Evolutionary conservation across 92 coral and sea anemone species (phyloP).

Genomic region (Phenganax subtilis): DNA sequence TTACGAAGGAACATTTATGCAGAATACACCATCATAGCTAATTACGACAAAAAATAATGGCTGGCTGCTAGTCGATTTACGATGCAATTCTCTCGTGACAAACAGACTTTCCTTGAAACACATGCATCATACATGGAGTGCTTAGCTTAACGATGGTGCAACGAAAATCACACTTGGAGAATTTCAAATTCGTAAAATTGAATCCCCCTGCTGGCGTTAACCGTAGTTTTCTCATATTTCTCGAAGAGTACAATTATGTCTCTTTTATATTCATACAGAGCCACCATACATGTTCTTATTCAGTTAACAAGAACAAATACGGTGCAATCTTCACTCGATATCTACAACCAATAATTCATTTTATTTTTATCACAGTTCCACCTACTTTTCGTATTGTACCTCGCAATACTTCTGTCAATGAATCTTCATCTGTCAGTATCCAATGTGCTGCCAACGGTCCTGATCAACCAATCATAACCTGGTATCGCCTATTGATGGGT

Average conservation of each 20-base stretch:
- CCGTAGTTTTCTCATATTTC: too few species aligned
- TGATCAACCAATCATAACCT: conserved; percentile 67
- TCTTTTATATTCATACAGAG: too few species aligned
- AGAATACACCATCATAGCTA: not conserved
- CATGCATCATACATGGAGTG: too few species aligned
- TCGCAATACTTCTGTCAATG: conserved; percentile 57
- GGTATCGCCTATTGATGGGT: conserved; percentile 47
- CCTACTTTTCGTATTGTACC: conserved; percentile 59
- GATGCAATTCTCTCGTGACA: too few species aligned
- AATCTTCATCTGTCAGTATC: conserved; percentile 51
- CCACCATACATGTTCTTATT: not conserved
- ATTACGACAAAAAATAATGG: not conserved
- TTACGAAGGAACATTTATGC: not conserved
- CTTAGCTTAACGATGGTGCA: too few species aligned
- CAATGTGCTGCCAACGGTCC: conserved; percentile 69
- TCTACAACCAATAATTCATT: not conserved
- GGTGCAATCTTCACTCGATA: not conserved
- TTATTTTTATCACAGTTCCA: conserved; percentile 48
- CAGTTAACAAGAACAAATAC: not conserved
- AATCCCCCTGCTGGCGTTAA: too few species aligned
- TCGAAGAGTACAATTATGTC: too few species aligned
- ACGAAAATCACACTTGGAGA: too few species aligned
- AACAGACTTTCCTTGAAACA: too few species aligned
- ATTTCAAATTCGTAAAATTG: too few species aligned
- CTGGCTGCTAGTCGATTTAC: too few species aligned